Evolutionary conservation across 2,113 vertebrate genomes (phyloP).

Genomic region (Megalops atlanticus): DNA sequence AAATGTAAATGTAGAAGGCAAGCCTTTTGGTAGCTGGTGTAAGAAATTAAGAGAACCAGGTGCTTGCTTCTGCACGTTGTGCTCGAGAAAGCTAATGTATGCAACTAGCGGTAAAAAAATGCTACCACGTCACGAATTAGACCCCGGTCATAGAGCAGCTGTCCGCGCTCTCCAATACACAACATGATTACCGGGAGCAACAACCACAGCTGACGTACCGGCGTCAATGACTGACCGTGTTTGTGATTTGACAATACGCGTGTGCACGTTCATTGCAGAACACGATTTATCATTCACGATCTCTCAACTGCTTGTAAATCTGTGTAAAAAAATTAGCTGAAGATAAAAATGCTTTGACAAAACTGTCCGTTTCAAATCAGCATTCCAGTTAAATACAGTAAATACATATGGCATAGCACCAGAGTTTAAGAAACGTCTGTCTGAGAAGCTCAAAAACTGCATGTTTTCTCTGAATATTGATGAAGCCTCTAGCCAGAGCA

Average conservation of each 20-base stretch:
- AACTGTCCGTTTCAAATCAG: slow-evolving; percentile 2
- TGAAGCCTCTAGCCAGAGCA: slow-evolving; percentile 14
- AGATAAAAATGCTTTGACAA: slow-evolving; percentile 13
- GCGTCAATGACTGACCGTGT: slow-evolving; percentile 23
- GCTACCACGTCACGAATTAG: neutral
- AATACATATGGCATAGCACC: slow-evolving; percentile 7
- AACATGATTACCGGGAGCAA: too few species aligned
- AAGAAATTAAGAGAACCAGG: slow-evolving; percentile 14
- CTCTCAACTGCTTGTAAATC: neutral
- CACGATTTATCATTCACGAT: slow-evolving; percentile 7
- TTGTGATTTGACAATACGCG: neutral
- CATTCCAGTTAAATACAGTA: slow-evolving; percentile 11
- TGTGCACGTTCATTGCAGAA: slow-evolving; percentile 9
- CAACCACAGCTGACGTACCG: too few species aligned
- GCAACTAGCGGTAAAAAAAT: slow-evolving; percentile 18
- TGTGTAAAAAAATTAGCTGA: too few species aligned
- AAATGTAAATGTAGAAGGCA: too few species aligned
- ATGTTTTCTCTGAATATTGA: slow-evolving; percentile 23
- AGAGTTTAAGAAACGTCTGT: neutral
- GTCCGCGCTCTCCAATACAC: neutral
- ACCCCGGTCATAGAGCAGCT: neutral
- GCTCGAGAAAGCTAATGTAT: neutral
- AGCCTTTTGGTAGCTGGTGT: slow-evolving; percentile 16
- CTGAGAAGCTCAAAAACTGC: too few species aligned
- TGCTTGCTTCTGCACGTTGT: slow-evolving; percentile 22